Conservation (phyloP, 2,888 invertebrate genomes). For the Mechanitis mazaeus region DNA sequence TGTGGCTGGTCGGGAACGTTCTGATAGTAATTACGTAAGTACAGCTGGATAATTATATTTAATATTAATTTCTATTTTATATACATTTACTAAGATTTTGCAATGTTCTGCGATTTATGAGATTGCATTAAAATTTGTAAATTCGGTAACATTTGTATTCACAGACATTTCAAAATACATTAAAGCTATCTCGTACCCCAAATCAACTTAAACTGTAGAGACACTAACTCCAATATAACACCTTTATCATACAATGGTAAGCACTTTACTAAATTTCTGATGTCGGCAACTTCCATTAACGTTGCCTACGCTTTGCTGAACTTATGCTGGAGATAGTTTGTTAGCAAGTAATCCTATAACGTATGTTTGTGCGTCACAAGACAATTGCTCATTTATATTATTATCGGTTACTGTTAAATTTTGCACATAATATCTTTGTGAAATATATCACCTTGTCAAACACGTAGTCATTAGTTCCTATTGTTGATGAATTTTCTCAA, state of each 20-base stretch:
- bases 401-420: neutral
- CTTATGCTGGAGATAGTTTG: constrained; percentile 31
- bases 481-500: neutral
- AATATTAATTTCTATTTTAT: neutral
- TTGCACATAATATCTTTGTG: neutral
- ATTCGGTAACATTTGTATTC: constrained; percentile 1
- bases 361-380: constrained; percentile 4
- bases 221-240: constrained; percentile 25
- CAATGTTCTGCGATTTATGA: constrained; percentile 10
- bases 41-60: too few species aligned
- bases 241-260: constrained; percentile 32
- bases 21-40: too few species aligned
- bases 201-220: constrained; percentile 25
- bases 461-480: neutral
- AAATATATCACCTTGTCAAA: constrained; percentile 6
- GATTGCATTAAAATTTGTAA: constrained; percentile 2
- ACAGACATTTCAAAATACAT: constrained; percentile 12
- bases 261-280: constrained; percentile 29
- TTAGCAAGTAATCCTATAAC: constrained; percentile 16
- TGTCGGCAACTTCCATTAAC: constrained; percentile 29
- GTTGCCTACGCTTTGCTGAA: constrained; percentile 30
- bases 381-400: constrained; percentile 1
- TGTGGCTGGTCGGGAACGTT: too few species aligned
- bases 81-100: neutral
- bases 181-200: constrained; percentile 17